These are phyloP conservation scores for Brachypterus glaber DNA, from an alignment of 2,888 invertebrate genomes.

Conservation along the genomic window DNA sequence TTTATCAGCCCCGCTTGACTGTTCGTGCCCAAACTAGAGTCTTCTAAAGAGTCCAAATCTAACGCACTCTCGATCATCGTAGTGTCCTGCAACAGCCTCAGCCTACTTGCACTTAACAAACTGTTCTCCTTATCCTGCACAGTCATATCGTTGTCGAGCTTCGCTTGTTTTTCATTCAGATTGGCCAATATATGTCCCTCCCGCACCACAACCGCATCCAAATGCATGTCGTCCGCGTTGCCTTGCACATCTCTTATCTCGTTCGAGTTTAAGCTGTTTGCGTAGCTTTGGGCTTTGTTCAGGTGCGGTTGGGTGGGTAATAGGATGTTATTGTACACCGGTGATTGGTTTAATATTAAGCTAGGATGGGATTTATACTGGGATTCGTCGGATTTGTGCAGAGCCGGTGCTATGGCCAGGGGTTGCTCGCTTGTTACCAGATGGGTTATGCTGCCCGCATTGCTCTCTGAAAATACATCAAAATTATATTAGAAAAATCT, in stretches of 20 bases:
- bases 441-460: constrained; percentile 57
- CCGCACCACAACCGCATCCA: constrained; percentile 42
- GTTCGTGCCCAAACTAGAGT: constrained; percentile 57
- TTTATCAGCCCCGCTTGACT: constrained; percentile 60
- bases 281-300: constrained; percentile 35
- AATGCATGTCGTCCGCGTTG: constrained; percentile 48
- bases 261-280: constrained; percentile 30
- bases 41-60: constrained; percentile 78
- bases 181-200: constrained; percentile 33
- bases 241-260: too few species aligned
- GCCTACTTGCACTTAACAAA: constrained; percentile 59
- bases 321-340: constrained; percentile 39
- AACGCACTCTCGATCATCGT: constrained; percentile 86
- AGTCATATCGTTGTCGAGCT: constrained; percentile 38
- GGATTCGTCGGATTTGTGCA: constrained; percentile 27
- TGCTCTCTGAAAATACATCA: constrained; percentile 45
- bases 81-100: constrained; percentile 73
- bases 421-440: constrained; percentile 56
- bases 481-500: background rate
- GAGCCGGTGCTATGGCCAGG: constrained; percentile 41
- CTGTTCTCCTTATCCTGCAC: constrained; percentile 39
- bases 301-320: constrained; percentile 18
- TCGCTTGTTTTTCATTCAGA: constrained; percentile 25
- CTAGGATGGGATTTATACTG: constrained; percentile 40
- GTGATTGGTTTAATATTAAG: constrained; percentile 33